A percentile compares a stretch with the other conserved stretches of the same genome.
These are phyloP conservation scores for Lasiommata megera DNA, from an alignment of 2,888 invertebrate species.

Conservation along the genomic window DNA sequence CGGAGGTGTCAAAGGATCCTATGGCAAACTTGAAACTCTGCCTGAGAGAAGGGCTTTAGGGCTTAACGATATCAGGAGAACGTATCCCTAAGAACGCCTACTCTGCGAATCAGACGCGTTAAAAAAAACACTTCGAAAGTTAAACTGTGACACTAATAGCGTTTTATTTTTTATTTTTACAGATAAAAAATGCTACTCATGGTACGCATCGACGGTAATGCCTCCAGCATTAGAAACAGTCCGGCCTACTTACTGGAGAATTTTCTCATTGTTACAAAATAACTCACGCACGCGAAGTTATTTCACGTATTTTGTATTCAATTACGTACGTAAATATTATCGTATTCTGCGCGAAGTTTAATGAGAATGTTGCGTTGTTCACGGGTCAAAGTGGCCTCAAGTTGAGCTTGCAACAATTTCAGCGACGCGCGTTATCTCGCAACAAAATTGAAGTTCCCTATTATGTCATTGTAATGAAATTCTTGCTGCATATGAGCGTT, in stretches of 20 bases:
- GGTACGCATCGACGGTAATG: too few relatives aligned
- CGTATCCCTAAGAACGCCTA: too few relatives aligned
- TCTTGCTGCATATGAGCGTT: slow-evolving; percentile 47
- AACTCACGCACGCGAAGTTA: slow-evolving; percentile 1
- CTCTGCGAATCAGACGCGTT: too few relatives aligned
- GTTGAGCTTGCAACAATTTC: slow-evolving; percentile 65
- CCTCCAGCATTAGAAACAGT: neutral
- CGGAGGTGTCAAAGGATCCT: too few relatives aligned
- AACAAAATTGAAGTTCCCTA: slow-evolving; percentile 68
- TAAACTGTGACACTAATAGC: too few relatives aligned
- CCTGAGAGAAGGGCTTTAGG: too few relatives aligned
- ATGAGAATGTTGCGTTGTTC: slow-evolving; percentile 67
- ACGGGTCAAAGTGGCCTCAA: slow-evolving; percentile 73
- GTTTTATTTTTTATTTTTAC: too few relatives aligned
- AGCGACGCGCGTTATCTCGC: slow-evolving; percentile 63
- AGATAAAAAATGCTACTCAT: too few relatives aligned
- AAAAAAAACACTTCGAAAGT: too few relatives aligned
- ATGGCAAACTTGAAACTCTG: too few relatives aligned
- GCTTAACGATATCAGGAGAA: too few relatives aligned
- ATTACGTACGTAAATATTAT: slow-evolving; percentile 28
- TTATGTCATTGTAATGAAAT: slow-evolving; percentile 76
- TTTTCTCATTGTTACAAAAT: slow-evolving; percentile 1
- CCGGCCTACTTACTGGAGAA: neutral
- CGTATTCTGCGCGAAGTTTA: slow-evolving; percentile 53
- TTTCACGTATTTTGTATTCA: slow-evolving; percentile 3